A percentile compares a stretch with the other conserved stretches of the same genome.
Evolutionary conservation across 2,113 vertebrate genomes (phyloP).

Genomic region (Gorilla gorilla): DNA sequence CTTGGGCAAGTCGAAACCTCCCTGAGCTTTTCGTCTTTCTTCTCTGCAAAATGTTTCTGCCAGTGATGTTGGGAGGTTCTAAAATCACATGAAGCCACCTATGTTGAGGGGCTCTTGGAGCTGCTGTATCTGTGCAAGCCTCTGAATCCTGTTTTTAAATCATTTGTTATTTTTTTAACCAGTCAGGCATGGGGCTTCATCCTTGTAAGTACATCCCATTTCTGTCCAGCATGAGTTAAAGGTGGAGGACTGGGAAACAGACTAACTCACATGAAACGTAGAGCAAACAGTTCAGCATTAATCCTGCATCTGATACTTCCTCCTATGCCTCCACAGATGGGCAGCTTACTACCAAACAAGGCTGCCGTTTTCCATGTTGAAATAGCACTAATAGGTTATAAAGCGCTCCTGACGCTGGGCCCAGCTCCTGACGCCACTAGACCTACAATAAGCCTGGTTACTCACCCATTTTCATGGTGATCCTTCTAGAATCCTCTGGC

Average conservation of each 20-base stretch:
- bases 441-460: background rate
- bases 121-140: background rate
- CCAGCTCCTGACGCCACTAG: background rate
- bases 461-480: background rate
- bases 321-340: background rate
- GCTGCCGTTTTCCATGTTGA: fast-evolving
- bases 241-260: background rate
- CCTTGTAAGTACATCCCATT: background rate
- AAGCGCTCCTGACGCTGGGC: too few relatives aligned
- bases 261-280: background rate
- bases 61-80: background rate
- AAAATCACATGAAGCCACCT: background rate
- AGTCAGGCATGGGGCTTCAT: background rate
- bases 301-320: background rate
- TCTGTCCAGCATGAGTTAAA: background rate
- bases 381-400: background rate
- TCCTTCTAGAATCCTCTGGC: background rate
- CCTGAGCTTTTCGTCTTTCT: background rate
- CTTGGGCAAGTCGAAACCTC: background rate
- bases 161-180: background rate
- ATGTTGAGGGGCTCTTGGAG: background rate
- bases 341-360: background rate
- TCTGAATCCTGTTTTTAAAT: background rate
- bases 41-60: background rate
- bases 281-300: background rate